phyloP scores from a whole-genome alignment of 2,113 vertebrate genomes.

The Plotosus lineatus region DNA sequence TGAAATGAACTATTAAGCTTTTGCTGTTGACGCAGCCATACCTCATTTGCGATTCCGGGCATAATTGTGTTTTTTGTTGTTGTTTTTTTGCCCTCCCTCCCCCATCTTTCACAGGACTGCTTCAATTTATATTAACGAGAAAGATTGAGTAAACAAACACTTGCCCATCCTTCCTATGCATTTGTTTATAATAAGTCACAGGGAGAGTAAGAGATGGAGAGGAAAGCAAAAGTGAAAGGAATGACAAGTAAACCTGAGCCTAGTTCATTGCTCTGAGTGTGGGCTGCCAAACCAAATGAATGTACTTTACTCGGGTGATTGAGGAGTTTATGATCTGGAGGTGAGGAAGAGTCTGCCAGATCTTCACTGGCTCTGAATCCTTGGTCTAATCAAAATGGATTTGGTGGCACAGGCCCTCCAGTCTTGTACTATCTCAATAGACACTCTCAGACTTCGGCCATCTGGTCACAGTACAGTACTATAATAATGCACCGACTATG shows the following conservation, averaged over 20 bases:
- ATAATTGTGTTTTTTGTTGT: slow-evolving; percentile 48
- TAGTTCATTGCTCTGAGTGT: slow-evolving; percentile 27
- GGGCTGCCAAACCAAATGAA: slow-evolving; percentile 47
- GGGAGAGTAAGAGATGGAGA: slow-evolving; percentile 1
- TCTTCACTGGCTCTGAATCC: slow-evolving; percentile 54
- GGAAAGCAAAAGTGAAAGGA: not conserved
- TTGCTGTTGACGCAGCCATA: slow-evolving; percentile 51
- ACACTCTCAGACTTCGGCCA: slow-evolving; percentile 56
- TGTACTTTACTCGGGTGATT: slow-evolving; percentile 50
- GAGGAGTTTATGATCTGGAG: slow-evolving; percentile 64
- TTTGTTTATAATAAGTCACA: not conserved
- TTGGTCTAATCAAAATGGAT: slow-evolving; percentile 65
- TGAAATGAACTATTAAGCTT: slow-evolving; percentile 55
- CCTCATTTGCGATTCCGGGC: slow-evolving; percentile 48
- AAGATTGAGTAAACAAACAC: slow-evolving; percentile 28
- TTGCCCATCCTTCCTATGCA: not conserved
- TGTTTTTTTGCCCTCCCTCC: not conserved
- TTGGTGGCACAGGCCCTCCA: slow-evolving; percentile 62
- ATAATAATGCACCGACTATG: slow-evolving; percentile 46
- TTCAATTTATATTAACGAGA: slow-evolving; percentile 36
- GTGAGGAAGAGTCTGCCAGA: slow-evolving; percentile 49
- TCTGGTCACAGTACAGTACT: slow-evolving; percentile 61
- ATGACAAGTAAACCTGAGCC: slow-evolving; percentile 28
- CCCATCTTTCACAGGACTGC: slow-evolving; percentile 1
- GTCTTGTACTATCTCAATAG: slow-evolving; percentile 61